Percentiles rank a stretch among this genome's conserved stretches.
Conservation (phyloP, 2,888 invertebrate species). For the Euplagia quadripunctaria region DNA sequence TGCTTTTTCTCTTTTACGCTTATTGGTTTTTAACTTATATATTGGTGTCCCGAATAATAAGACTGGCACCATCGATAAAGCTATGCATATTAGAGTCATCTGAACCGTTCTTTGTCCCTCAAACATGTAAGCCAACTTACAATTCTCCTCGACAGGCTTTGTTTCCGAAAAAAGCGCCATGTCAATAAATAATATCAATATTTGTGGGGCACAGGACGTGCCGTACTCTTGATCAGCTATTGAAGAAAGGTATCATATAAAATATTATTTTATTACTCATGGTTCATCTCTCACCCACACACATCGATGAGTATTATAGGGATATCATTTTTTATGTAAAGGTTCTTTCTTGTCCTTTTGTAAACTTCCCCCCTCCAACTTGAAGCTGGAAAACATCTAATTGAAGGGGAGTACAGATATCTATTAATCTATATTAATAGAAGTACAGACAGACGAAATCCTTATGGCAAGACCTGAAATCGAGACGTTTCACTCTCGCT, state of each 20-base stretch:
- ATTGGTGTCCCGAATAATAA: constrained; percentile 92
- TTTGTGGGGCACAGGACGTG: constrained; percentile 90
- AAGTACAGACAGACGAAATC: not conserved
- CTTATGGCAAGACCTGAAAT: not conserved
- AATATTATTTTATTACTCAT: not conserved
- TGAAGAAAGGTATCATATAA: constrained; percentile 13
- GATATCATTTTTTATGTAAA: too few relatives aligned
- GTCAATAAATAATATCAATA: constrained; percentile 92
- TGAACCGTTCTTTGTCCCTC: constrained; percentile 86
- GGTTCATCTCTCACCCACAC: too few relatives aligned
- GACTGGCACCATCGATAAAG: constrained; percentile 90
- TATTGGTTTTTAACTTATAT: constrained; percentile 65
- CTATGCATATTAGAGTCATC: constrained; percentile 84
- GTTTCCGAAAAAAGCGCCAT: constrained; percentile 88
- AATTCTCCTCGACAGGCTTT: constrained; percentile 64
- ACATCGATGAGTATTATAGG: too few relatives aligned
- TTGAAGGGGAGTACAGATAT: not conserved
- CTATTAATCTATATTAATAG: not conserved
- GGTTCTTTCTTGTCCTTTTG: too few relatives aligned
- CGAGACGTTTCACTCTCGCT: too few relatives aligned
- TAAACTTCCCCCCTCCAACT: not conserved
- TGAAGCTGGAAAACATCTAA: not conserved
- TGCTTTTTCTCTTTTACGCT: constrained; percentile 45
- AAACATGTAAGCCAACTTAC: constrained; percentile 87
- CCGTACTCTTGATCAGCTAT: constrained; percentile 55